Base-by-base conservation (phyloP, 2,113 vertebrate species). In the Synchiropus splendidus region DNA sequence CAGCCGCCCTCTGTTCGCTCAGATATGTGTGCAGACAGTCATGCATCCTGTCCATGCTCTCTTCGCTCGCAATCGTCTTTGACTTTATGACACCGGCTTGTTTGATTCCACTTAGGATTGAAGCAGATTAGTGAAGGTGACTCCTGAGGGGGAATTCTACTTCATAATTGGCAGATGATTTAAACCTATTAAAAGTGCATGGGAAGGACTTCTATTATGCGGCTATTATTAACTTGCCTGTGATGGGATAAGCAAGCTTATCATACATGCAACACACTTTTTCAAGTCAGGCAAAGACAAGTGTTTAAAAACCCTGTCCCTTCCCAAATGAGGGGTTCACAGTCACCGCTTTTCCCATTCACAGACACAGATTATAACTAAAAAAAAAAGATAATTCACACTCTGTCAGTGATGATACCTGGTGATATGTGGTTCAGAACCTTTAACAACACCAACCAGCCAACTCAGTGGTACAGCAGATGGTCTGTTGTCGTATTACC, bases 81-180 rank as follows among this genome's bases (percentile, higher is more conserved):
- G 65, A 69, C 62, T 74, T 58, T 31, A 47, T 78, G 63, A 67
- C 70, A 64, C 62, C 16, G 39, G 17, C 37, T 61, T 51, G 57
- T 70, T 74, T 67, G 57, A 80, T 75, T 74, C 67, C 62, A 75
- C 48, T 63, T 61, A 76, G 60, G 51, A 53, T 63, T 43, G 41
- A 75, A 82, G 72, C 37, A 70, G 82, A 80, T 85, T 79, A 83
- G 65, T 72, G 75, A 80, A 85, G 79, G 79, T 84, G 82, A 82
- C 75, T 83, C 74, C 45, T 66, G 46, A 49, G 33, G 51, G 51
- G 70, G 67, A 78, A 78, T 79, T 74, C 74, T 53, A 8, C 58
- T 42, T 44, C 61, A 78, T 83, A 81, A 81, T 79, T 83, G 79
- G 74, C 60, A 77, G 46, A 83, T 79, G 81, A 72, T 72, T 74